Base-by-base conservation (phyloP, 2,113 vertebrate genomes). In the Piliocolobus tephrosceles region DNA sequence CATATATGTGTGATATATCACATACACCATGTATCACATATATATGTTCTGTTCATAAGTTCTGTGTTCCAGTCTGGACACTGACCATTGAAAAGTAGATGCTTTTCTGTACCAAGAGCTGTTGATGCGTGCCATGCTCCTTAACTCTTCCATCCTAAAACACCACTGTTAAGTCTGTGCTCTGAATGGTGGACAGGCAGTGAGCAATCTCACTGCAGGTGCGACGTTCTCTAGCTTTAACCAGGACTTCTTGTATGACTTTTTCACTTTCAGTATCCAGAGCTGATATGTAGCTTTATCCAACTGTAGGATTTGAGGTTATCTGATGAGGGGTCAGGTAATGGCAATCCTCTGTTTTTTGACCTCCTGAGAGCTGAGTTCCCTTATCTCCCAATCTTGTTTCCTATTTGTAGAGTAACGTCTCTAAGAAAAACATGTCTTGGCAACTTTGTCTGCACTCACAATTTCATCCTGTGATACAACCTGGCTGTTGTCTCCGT, bases 221-320 rank as follows among this genome's bases (percentile, higher is more conserved):
- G 47, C 99, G 99, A n/a, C 99, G 99, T 97, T 99, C 97, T 14
- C 99, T 98, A 61, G 99, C 99, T 97, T 99, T 99, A 97, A 99
- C 99, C 98, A 99, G 97, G 0, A 99, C 99, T 16, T 99, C 99
- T 95, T 99, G 99, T 20, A 99, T 99, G 76, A 99, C 91, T 99
- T 99, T 99, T 98, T 99, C 99, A 40, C 99, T 99, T 98, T 99
- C 99, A 0, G 99, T 99, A 97, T 99, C 99, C 58, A 99, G 99
- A 12, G 99, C 99, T 8, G 99, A 99, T 0, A 99, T 0, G 99
- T 99, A 82, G 99, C 99, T 98, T 99, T 99, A 90, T 99, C 99
- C 98, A 99, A 96, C 0, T 99, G 98, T 70, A 99, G 98, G 81
- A 99, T 96, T 50, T 97, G 99, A 9, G 99, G 99, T 80, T 99